Base-by-base conservation (phyloP, 2,888 invertebrate genomes). In the Cartodere bifasciata region DNA sequence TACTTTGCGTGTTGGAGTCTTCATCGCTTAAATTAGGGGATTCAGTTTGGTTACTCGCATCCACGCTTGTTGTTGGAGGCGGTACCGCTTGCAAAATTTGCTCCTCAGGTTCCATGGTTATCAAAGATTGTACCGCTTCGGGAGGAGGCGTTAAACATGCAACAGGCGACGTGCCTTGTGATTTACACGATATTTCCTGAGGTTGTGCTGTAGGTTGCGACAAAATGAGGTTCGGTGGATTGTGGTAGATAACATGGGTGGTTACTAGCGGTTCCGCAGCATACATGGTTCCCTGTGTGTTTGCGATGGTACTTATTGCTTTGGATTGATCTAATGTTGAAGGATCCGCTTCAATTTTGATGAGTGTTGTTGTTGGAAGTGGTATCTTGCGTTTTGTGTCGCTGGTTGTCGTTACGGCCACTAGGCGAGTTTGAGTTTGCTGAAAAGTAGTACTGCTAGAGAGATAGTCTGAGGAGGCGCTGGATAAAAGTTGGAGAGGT, bases 31-130 rank as follows among this genome's bases (percentile, higher is more conserved):
- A 69, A 2, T 67, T 60, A 1, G 78, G 73, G 12, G 79, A 75
- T 47, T 85, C 84, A 0, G 85, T 85, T 60, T 86, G 85, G 50
- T 84, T 85, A 29, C 81, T 81, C 0, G 84, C 84, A 48, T 85
- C 84, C 52, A 72, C 83, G n/a, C 80, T 81, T 37, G 72, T 72
- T 2, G 69, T 63, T 2, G 61, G 61, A 35, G 65, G 65, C n/a
- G n/a, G n/a, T n/a, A n/a, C n/a, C n/a, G n/a, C n/a, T n/a, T n/a
- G n/a, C n/a, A n/a, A n/a, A n/a, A n/a, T n/a, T 34, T 69, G 66
- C 10, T 68, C 63, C 13, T 49, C 44, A 9, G 39, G 40, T 21
- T 39, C 37, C 25, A 26, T 34, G 10, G 35, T 31, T 3, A 37
- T 13, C 13, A 36, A 28, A n/a, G n/a, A n/a, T n/a, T n/a, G n/a